Base-by-base conservation (phyloP, 2,113 vertebrate species). In the Morone saxatilis region DNA sequence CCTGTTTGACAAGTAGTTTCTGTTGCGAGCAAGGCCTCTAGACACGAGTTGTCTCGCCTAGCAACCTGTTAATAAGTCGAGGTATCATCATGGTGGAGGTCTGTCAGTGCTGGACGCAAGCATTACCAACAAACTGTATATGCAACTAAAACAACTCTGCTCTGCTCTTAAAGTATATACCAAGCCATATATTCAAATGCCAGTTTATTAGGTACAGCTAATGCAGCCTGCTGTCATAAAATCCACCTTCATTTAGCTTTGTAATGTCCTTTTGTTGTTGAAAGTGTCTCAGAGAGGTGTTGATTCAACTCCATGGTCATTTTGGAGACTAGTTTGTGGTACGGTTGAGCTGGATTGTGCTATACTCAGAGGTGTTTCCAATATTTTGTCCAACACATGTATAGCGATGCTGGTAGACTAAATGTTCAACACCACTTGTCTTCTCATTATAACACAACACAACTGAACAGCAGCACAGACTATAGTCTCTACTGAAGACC, bases 1-100 rank as follows among this genome's bases (percentile, higher is more conserved):
- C 84, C 86, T 76, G 83, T 90, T 76, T 85, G 79, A 79, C 88
- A 56, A 86, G 84, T 83, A 51, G 48, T 12, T 60, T 60, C 48
- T 72, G 20, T 16, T 10, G 31, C 53, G 7, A 48, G 25, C 9
- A 11, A 45, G 63, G 62, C 83, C 74, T 8, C 6, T 1, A 51
- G 9, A 56, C 72, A 40, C 4, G 43, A 48, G 38, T 45, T 71
- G 48, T 60, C 6, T 80, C 56, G n/a, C 17, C 6, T 13, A 2
- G 9, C 16, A 48, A 50, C 48, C 36, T 77, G 71, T 71, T 74
- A 38, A 62, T 53, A 77, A 73, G 66, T 53, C 57, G 1, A 40
- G 14, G 43, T 48, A 8, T 11, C 50, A 31, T 25, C 48, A 4
- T 14, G 47, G 38, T 45, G 47, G 71, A 41, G 12, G 66, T 45